phyloP scores from a whole-genome alignment of 1,140 invertebrate species.

The Nebria ingens region DNA sequence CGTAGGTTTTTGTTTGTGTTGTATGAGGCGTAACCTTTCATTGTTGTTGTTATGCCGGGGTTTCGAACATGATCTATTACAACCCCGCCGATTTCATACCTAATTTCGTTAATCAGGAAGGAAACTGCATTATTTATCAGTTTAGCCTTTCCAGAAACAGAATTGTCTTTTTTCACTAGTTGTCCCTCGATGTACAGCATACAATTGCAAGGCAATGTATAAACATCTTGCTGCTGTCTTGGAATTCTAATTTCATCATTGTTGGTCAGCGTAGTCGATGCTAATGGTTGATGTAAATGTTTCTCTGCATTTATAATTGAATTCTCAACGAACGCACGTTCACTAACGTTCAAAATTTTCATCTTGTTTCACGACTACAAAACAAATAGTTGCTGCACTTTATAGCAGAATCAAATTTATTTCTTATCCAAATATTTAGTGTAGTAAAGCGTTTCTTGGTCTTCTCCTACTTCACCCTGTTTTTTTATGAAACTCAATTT shows the following conservation, averaged over 20 bases:
- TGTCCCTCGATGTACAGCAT: conserved; percentile 23
- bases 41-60: conserved; percentile 14
- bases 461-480: conserved; percentile 10
- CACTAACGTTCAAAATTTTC: conserved; percentile 11
- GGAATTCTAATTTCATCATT: conserved; percentile 23
- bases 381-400: not conserved
- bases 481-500: no score
- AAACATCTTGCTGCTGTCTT: conserved; percentile 20
- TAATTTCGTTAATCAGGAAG: conserved; percentile 16
- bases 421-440: not conserved
- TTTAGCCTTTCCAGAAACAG: not conserved
- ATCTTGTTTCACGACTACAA: conserved; percentile 6
- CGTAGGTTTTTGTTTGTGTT: not conserved
- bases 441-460: not conserved
- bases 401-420: conserved; percentile 1
- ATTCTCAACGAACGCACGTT: conserved; percentile 11
- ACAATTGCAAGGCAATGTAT: conserved; percentile 20
- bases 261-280: conserved; percentile 15
- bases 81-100: conserved; percentile 13
- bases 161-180: conserved; percentile 17
- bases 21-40: conserved; percentile 14
- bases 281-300: conserved; percentile 18
- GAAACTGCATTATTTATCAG: conserved; percentile 15
- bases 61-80: conserved; percentile 13
- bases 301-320: conserved; percentile 13